A percentile compares a stretch with the other conserved stretches of the same genome.
Evolutionary conservation across 2,888 invertebrate genomes (phyloP).

Genomic region (Formica aserva): DNA sequence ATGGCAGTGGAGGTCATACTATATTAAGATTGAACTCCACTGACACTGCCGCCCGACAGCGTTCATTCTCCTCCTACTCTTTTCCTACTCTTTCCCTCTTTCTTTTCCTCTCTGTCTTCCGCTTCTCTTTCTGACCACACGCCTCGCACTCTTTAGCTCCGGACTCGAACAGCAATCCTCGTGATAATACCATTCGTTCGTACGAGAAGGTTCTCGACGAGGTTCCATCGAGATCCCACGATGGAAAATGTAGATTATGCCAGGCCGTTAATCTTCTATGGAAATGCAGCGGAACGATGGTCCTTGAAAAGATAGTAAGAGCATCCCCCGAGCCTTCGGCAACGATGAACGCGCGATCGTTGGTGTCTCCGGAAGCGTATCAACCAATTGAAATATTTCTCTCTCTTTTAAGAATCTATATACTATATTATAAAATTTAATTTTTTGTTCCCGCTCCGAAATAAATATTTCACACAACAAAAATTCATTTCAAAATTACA

Average conservation of each 20-base stretch:
- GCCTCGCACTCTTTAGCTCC: slow-evolving; percentile 35
- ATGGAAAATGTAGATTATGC: slow-evolving; percentile 63
- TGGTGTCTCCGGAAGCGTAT: slow-evolving; percentile 29
- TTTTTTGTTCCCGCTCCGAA: not conserved
- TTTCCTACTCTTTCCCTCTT: slow-evolving; percentile 52
- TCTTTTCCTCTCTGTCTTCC: slow-evolving; percentile 23
- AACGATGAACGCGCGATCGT: slow-evolving; percentile 33
- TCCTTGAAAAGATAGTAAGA: slow-evolving; percentile 53
- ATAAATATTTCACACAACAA: not conserved
- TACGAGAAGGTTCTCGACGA: slow-evolving; percentile 44
- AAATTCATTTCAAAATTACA: not conserved
- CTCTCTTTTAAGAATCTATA: not conserved
- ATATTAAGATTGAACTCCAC: slow-evolving; percentile 86
- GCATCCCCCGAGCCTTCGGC: slow-evolving; percentile 44
- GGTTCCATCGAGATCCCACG: slow-evolving; percentile 45
- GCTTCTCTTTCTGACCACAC: slow-evolving; percentile 45
- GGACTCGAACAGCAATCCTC: slow-evolving; percentile 62
- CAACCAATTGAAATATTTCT: not conserved
- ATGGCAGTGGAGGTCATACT: slow-evolving; percentile 85
- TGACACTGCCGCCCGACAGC: slow-evolving; percentile 81
- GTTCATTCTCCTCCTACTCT: slow-evolving; percentile 74
- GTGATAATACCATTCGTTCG: slow-evolving; percentile 59
- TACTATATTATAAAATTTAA: not conserved
- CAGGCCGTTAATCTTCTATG: slow-evolving; percentile 56
- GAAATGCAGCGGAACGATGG: slow-evolving; percentile 39